Conservation (phyloP, 2,113 vertebrate genomes). For the Salvator merianae region DNA sequence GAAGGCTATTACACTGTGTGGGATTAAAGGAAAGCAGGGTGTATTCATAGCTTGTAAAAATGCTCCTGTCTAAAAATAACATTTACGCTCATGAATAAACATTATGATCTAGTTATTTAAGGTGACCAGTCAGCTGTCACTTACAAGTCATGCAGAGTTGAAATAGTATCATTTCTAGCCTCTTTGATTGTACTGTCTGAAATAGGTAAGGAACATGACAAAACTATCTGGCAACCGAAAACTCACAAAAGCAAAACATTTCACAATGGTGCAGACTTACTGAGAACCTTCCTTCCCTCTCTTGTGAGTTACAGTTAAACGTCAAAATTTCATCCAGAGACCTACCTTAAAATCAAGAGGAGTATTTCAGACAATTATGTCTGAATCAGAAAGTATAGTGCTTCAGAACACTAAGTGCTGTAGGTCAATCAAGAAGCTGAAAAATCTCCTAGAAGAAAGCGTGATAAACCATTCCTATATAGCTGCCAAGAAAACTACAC, state of each 20-base stretch:
- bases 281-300: constrained; percentile 59
- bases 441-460: too few species aligned
- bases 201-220: constrained; percentile 53
- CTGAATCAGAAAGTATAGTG: too few species aligned
- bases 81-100: constrained; percentile 49
- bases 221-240: constrained; percentile 59
- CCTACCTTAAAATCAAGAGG: constrained; percentile 33
- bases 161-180: constrained; percentile 50
- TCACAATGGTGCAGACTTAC: constrained; percentile 46
- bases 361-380: too few species aligned
- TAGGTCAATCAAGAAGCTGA: too few species aligned
- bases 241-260: constrained; percentile 56
- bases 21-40: constrained; percentile 32
- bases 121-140: not conserved
- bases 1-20: not conserved
- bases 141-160: constrained; percentile 30
- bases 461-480: too few species aligned
- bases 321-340: constrained; percentile 43
- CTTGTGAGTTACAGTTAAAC: constrained; percentile 46
- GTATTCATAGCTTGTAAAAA: constrained; percentile 13
- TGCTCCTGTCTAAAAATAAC: constrained; percentile 49
- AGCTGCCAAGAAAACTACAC: too few species aligned
- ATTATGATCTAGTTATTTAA: constrained; percentile 38
- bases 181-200: constrained; percentile 38
- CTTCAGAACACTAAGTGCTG: too few species aligned